phyloP scores from a whole-genome alignment of 23 tunicate genomes.

The Trididemnum clinides region DNA sequence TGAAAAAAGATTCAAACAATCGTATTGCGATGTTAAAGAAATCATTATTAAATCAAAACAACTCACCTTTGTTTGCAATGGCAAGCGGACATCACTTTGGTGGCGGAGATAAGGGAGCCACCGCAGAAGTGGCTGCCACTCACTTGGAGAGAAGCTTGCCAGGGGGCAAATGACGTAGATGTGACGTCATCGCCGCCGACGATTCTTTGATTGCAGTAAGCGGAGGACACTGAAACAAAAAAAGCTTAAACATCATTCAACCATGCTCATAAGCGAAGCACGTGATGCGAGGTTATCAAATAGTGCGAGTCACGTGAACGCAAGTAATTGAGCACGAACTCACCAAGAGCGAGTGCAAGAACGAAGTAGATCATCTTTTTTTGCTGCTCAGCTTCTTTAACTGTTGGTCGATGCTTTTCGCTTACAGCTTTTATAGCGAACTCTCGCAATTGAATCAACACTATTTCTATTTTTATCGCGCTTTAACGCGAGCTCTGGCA shows the following conservation, averaged over 20 bases:
- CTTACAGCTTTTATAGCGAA: no score
- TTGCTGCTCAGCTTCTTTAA: background rate
- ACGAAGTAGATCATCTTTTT: conserved; percentile 20
- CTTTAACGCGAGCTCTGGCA: no score
- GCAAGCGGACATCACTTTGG: conserved; percentile 61
- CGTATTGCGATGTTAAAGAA: background rate
- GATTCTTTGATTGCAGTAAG: conserved; percentile 24
- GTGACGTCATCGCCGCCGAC: conserved; percentile 38
- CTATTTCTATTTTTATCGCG: no score
- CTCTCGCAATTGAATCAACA: no score
- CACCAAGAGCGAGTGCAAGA: conserved; percentile 12
- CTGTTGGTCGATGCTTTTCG: no score
- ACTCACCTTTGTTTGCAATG: conserved; percentile 52
- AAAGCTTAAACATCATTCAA: background rate
- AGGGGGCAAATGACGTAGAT: conserved; percentile 40
- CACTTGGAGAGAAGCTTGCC: conserved; percentile 73
- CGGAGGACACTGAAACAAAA: background rate
- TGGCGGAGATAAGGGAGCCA: conserved; percentile 56
- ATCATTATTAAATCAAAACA: background rate
- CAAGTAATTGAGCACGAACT: background rate
- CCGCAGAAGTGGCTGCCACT: conserved; percentile 68
- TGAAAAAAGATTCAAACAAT: background rate
- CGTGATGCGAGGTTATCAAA: background rate
- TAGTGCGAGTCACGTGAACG: background rate
- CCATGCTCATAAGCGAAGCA: no score